These are phyloP conservation scores for Thysanoteuthis rhombus DNA, from an alignment of 2,888 invertebrate genomes.

Conservation along the genomic window DNA sequence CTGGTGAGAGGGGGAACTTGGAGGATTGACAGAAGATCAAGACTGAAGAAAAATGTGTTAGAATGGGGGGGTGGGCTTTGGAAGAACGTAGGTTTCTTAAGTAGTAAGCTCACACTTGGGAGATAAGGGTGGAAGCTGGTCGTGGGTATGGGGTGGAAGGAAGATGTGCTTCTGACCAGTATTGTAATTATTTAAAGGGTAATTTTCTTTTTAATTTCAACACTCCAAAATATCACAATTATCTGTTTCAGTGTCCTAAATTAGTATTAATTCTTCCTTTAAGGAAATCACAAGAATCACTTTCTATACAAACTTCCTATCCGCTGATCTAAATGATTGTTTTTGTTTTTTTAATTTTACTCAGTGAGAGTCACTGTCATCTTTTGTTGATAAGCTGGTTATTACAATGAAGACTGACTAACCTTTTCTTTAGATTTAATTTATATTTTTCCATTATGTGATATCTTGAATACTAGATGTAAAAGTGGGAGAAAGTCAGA, in stretches of 20 bases:
- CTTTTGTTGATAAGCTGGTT: too few relatives aligned
- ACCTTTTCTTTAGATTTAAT: too few relatives aligned
- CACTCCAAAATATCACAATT: neutral
- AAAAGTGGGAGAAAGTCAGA: too few relatives aligned
- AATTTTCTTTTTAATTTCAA: neutral
- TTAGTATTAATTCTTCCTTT: too few relatives aligned
- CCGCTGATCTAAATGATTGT: too few relatives aligned
- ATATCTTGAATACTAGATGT: too few relatives aligned
- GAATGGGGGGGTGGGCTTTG: neutral
- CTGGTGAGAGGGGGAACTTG: neutral
- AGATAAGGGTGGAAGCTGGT: neutral
- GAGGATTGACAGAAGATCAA: neutral
- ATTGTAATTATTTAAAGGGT: neutral
- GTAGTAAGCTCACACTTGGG: neutral
- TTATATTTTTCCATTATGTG: too few relatives aligned
- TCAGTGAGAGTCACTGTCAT: too few relatives aligned
- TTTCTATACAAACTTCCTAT: too few relatives aligned
- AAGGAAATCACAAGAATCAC: too few relatives aligned
- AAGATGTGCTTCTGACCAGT: neutral
- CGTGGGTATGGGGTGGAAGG: neutral
- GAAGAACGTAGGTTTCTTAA: neutral
- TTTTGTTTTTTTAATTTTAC: too few relatives aligned
- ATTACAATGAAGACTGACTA: too few relatives aligned
- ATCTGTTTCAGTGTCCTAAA: neutral
- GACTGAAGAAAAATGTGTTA: neutral